phyloP scores from a whole-genome alignment of 2,888 invertebrate genomes.

The Apomyelois bistriatella region DNA sequence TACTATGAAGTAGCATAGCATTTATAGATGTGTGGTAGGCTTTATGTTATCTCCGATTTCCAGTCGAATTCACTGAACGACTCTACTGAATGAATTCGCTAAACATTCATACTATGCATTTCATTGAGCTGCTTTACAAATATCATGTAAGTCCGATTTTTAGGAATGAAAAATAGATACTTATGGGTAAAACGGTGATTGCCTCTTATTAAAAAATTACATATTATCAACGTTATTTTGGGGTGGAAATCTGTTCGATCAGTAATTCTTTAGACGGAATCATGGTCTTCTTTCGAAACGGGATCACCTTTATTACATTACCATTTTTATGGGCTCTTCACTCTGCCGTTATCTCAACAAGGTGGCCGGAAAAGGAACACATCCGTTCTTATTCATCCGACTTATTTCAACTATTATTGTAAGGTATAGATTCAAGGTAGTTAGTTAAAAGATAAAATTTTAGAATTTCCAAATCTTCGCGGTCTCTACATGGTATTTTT shows the following conservation, averaged over 20 bases:
- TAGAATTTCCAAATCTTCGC: too few species aligned
- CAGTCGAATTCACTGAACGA: slow-evolving; percentile 51
- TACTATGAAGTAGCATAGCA: slow-evolving; percentile 17
- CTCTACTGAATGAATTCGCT: slow-evolving; percentile 52
- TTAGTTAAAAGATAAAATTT: too few species aligned
- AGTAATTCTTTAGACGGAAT: slow-evolving; percentile 8
- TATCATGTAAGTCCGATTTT: not conserved
- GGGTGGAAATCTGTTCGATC: not conserved
- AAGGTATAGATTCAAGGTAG: too few species aligned
- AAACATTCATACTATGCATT: slow-evolving; percentile 46
- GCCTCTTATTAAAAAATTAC: too few species aligned
- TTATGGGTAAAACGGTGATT: too few species aligned
- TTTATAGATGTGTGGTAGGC: slow-evolving; percentile 35
- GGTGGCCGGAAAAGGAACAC: slow-evolving; percentile 22
- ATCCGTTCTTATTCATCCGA: too few species aligned
- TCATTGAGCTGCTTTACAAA: not conserved
- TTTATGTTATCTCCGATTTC: slow-evolving; percentile 57
- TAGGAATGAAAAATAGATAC: too few species aligned
- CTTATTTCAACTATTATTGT: too few species aligned
- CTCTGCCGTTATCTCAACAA: slow-evolving; percentile 45
- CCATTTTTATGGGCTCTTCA: slow-evolving; percentile 60
- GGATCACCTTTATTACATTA: slow-evolving; percentile 53
- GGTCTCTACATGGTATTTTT: too few species aligned
- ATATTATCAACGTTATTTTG: not conserved
- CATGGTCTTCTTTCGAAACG: slow-evolving; percentile 38